These are phyloP conservation scores for Mactromeris polynyma DNA, from an alignment of 2,888 invertebrate species.

Conservation along the genomic window DNA sequence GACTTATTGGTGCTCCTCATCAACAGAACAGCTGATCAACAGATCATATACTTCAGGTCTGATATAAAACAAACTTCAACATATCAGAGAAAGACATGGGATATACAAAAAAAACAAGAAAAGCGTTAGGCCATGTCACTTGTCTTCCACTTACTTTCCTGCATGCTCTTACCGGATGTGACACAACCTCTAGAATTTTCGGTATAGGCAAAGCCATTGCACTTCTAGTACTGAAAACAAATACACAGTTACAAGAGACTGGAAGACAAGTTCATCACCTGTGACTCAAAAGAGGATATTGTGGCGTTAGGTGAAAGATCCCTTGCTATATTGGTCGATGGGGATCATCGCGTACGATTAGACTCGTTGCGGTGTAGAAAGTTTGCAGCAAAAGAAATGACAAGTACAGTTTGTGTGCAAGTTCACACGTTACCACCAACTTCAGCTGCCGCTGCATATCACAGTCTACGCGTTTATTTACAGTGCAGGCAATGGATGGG, in stretches of 20 bases:
- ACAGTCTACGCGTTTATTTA: background rate
- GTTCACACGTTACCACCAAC: background rate
- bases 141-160: background rate
- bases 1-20: slow-evolving; percentile 74
- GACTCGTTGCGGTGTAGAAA: background rate
- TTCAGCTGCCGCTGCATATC: background rate
- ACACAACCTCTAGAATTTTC: background rate
- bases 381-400: background rate
- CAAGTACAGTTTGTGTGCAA: background rate
- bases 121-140: background rate
- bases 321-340: background rate
- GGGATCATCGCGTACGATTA: background rate
- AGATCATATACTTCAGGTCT: too few species aligned
- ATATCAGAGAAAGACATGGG: background rate
- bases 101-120: background rate
- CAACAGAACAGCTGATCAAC: too few species aligned
- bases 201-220: slow-evolving; percentile 5
- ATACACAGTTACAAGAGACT: background rate
- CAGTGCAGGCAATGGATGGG: background rate
- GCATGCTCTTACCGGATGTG: slow-evolving; percentile 29
- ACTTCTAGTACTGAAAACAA: background rate
- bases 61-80: too few species aligned
- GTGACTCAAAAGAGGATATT: background rate
- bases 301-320: background rate
- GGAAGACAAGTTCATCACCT: background rate